Base-by-base conservation (phyloP, 1,140 invertebrate genomes). In the Drosophila albomicans region DNA sequence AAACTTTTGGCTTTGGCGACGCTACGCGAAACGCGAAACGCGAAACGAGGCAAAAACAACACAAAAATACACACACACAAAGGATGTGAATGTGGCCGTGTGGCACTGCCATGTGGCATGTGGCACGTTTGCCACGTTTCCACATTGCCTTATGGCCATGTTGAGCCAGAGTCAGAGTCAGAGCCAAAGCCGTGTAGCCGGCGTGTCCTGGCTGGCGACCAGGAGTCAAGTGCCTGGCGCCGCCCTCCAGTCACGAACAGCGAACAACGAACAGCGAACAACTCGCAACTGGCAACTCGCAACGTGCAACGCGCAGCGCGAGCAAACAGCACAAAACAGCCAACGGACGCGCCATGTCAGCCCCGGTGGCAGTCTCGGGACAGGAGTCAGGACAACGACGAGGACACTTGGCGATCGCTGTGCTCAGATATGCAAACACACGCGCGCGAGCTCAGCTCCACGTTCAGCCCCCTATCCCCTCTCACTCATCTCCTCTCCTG, bases 401-500 rank as follows among this genome's bases (percentile, higher is more conserved):
- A 78, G 54, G 54, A 65, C 75, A 78, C 75, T 78, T 78, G 75
- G 75, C 57, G 75, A 81, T 80, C 73, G 74, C 69, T 63, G 59
- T 45, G 74, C 51, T 73, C 61, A 77, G 75, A 82, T 82, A 82
- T 82, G 81, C 78, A 81, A 82, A 81, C 80, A 84, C 79, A 79
- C n/a, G n/a, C 71, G 71, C 79, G 71, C 79, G 38, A 62, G 64
- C 67, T 4, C 13, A 38, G 1, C 46, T 20, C 15, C 2, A 2
- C 11, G 32, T 15, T n/a, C 13, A 4, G 10, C 32, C 8, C 8
- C n/a, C 20, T 25, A 20, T n/a, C 62, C n/a, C 30, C 48, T 15
- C 62, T n/a, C 15, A 1, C 20, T 20, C 20, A 20, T 20, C 20
- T 20, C 2, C 20, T 20, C 20, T 20, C 3, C 20, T 20, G 20